phyloP scores from a whole-genome alignment of 35 echinoderm and acorn worm genomes.

The Apostichopus japonicus region DNA sequence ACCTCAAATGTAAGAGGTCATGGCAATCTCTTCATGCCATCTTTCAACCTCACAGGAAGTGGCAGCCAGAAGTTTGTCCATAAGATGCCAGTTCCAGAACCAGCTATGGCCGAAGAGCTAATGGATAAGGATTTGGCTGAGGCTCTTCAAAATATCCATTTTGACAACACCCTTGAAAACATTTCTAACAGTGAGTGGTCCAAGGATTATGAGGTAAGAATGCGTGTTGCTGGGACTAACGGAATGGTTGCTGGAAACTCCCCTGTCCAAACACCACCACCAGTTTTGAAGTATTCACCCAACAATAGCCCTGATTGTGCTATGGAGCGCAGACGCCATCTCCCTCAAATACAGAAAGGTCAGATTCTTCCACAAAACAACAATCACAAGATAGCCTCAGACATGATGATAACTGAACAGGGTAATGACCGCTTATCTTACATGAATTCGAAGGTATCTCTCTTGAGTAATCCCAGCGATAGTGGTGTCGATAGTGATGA shows the following conservation, averaged over 20 bases:
- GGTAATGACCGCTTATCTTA: neutral
- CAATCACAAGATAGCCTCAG: neutral
- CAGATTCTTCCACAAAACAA: neutral
- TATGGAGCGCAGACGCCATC: neutral
- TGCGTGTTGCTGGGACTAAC: neutral
- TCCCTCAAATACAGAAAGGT: neutral
- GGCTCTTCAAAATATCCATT: slow-evolving; percentile 45
- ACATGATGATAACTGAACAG: neutral
- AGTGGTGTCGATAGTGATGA: slow-evolving; percentile 36
- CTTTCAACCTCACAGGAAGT: neutral
- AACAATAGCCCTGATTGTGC: slow-evolving; percentile 18
- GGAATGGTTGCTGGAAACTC: neutral
- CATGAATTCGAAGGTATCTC: neutral
- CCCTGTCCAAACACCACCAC: neutral
- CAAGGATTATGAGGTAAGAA: slow-evolving; percentile 6
- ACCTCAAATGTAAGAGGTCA: too few relatives aligned
- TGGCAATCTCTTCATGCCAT: neutral
- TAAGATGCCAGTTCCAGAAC: slow-evolving; percentile 20
- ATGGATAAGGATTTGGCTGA: slow-evolving; percentile 49
- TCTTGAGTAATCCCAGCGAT: neutral
- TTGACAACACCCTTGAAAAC: slow-evolving; percentile 43
- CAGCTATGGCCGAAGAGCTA: slow-evolving; percentile 1
- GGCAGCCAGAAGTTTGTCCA: neutral
- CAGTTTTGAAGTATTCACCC: slow-evolving; percentile 26
- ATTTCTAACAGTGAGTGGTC: slow-evolving; percentile 36